Percentiles rank a stretch among this genome's conserved stretches.
These are phyloP conservation scores for Caenorhabditis angaria DNA, from an alignment of 2,888 invertebrate genomes.

Conservation along the genomic window DNA sequence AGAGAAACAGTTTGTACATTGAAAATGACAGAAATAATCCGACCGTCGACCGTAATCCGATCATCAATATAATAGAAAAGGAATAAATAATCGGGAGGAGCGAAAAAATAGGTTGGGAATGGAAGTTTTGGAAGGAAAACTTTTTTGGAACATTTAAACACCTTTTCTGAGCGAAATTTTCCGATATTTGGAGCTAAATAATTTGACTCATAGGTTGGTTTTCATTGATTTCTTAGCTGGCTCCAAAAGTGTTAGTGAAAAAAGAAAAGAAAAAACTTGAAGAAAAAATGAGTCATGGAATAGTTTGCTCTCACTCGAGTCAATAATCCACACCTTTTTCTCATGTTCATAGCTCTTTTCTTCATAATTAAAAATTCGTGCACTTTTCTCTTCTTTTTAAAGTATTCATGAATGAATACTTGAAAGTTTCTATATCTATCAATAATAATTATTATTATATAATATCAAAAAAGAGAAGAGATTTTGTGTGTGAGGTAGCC, in stretches of 20 bases:
- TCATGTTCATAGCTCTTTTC: not conserved
- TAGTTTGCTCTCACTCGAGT: not conserved
- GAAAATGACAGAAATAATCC: not conserved
- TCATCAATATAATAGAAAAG: not conserved
- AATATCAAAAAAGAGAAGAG: not conserved
- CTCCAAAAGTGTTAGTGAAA: no score
- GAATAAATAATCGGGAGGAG: not conserved
- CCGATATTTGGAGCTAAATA: no score
- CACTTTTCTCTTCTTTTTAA: not conserved
- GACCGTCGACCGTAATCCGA: slow-evolving; percentile 8
- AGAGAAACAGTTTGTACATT: not conserved
- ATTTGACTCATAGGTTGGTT: no score
- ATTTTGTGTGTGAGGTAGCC: not conserved
- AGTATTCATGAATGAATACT: not conserved
- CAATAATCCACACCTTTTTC: slow-evolving; percentile 1
- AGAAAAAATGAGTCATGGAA: not conserved
- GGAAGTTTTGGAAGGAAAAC: not conserved
- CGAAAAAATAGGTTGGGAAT: not conserved
- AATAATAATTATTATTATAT: no score
- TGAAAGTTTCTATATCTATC: not conserved
- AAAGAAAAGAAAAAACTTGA: not conserved
- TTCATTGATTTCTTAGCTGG: no score
- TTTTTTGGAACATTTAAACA: no score
- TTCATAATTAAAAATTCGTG: not conserved
- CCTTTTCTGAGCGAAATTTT: no score